Evolutionary conservation across 1,140 invertebrate genomes (phyloP).

Genomic region (Pseudobourletiella spinata): DNA sequence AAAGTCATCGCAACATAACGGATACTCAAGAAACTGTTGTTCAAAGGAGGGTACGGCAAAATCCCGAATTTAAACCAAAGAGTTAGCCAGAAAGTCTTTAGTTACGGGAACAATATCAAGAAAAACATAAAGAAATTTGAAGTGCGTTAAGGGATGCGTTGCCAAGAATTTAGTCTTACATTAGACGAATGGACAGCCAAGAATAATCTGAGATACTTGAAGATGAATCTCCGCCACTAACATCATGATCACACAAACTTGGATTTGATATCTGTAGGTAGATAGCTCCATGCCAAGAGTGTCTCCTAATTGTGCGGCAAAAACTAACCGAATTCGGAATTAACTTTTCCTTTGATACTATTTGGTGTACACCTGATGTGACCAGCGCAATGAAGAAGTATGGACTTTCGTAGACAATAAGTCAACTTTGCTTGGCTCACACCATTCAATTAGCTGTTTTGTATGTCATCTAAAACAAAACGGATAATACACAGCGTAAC

Average conservation of each 20-base stretch:
- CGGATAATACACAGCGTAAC: too few relatives aligned
- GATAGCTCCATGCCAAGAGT: background rate
- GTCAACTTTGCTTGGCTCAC: background rate
- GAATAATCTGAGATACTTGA: background rate
- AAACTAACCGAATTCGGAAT: background rate
- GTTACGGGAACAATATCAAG: background rate
- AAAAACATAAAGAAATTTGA: background rate
- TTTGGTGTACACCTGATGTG: background rate
- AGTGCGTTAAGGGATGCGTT: background rate
- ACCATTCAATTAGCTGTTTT: background rate
- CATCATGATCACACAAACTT: background rate
- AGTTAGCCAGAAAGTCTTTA: background rate
- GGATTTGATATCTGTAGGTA: background rate
- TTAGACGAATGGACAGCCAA: background rate
- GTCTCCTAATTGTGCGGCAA: background rate
- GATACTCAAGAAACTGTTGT: too few relatives aligned
- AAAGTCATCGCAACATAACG: background rate
- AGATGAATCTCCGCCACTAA: background rate
- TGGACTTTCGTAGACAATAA: background rate
- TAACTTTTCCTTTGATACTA: background rate
- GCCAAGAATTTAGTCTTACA: background rate
- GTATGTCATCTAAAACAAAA: background rate
- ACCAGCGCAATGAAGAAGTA: background rate
- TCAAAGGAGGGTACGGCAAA: background rate
- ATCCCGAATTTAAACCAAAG: background rate